Evolutionary conservation across 2,113 vertebrate species (phyloP), one percentile per base, ranked within the genome.

Genomic region (Neofelis nebulosa): DNA sequence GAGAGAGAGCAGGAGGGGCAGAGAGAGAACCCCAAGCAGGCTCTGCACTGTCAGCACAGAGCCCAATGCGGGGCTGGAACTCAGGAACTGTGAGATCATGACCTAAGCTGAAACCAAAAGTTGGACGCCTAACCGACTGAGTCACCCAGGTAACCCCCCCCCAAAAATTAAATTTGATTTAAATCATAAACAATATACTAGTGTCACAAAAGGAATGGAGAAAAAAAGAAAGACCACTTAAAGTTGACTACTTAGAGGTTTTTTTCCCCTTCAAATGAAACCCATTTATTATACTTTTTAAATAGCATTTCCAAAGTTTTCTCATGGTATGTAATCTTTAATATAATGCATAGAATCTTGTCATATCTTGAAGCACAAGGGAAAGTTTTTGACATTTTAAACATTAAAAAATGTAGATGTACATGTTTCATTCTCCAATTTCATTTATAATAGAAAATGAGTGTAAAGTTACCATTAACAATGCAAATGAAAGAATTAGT

Each of bases 381-480:
- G 88, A 95, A 82, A 31, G 18, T 71, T 95, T 96, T 93, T 89
- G n/a, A 79, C 92, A 73, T 88, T 86, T 52, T 81, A 92, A 86
- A 92, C 25, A 38, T 57, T 84, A 41, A 13, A 29, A 88, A 96
- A 92, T 74, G 45, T 80, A 84, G 21, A 73, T 79, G 38, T 83
- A 94, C 14, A 68, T 52, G 69, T 89, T 89, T 80, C 65, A 92
- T 95, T 92, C 89, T 97, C 19, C 7, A 85, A 69, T 94, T 97
- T 94, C 50, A 96, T 85, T 89, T 94, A 55, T 94, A 96, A 94
- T 95, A 96, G 71, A 94, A 98, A 97, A 97, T 1, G 13, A 97
- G 45, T 86, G 36, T 96, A 82, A 92, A 92, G 55, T 7, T 91
- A 88, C 33, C 8, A 45, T 87, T 87, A 83, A 61, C 29, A 74